Evolutionary conservation across 35 echinoderm and acorn worm species (phyloP), one percentile per base, ranked within the genome.

Genomic region (Anneissia japonica): DNA sequence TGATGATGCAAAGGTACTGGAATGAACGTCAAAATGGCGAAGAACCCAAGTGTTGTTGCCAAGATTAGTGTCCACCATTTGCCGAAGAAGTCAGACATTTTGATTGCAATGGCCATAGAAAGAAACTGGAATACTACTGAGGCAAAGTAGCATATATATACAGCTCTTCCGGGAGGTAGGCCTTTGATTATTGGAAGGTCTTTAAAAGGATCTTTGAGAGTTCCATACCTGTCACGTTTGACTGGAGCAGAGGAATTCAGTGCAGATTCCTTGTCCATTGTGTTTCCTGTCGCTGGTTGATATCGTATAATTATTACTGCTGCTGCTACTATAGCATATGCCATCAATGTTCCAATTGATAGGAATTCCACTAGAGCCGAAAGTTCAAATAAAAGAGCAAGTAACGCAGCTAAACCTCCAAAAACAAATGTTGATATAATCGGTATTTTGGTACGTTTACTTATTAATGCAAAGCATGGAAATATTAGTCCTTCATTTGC

Each of bases 401-500:
- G 36, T 38, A 92, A 0, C 9, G 73, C 73, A 6, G 85, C 28
- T 0, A 92, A 26, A 34, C 32, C 23, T 0, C 45, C 72, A 11
- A 86, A 82, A 35, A 40, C 64, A 16, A 92, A 5, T 26, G 85
- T 84, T 45, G 84, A 46, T 56, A 83, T 35, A 5, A 92, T 32
- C 35, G 90, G 90, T 5, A 86, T 80, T 77, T 79, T 51, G 33
- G 84, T 92, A 17, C 51, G 38, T 26, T 46, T 23, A 77, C 87
- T 74, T 12, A 92, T 36, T 3, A 0, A 37, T 4, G 73, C 72
- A 56, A 92, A 86, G 16, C 36, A 83, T 13, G 39, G 32, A 35
- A 87, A 92, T 26, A 92, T 78, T 39, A 92, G 32, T 39, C 90
- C 90, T 26, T 92, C 90, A 23, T 13, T 75, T 40, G 84, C 78